These are phyloP conservation scores for Trachelus iudaicus DNA, from an alignment of 2,888 invertebrate genomes.

Conservation along the genomic window DNA sequence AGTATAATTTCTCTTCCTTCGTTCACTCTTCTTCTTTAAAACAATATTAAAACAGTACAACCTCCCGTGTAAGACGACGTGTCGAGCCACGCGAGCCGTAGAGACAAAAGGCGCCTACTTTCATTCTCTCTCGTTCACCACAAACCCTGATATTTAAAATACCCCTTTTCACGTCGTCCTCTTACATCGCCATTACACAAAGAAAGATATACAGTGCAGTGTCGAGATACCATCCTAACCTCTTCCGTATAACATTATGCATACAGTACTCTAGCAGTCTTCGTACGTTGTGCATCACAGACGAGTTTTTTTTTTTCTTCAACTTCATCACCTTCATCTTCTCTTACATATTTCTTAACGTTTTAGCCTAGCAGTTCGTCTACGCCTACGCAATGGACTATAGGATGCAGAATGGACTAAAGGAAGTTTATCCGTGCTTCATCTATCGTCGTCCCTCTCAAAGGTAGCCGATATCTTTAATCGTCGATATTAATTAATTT, in stretches of 20 bases:
- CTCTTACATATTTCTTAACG: not conserved
- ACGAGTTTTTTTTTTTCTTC: not conserved
- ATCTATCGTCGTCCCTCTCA: not conserved
- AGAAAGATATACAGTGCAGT: not conserved
- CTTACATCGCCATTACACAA: not conserved
- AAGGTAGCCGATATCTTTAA: not conserved
- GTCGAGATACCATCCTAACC: conserved; percentile 3
- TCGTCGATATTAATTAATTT: not conserved
- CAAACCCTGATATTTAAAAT: not conserved
- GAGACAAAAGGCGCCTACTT: not conserved
- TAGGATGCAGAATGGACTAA: not conserved
- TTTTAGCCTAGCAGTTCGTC: not conserved
- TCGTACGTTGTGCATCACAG: conserved; percentile 6
- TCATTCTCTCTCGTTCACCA: not conserved
- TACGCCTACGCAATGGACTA: not conserved
- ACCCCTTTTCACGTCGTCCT: not conserved
- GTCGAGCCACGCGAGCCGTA: not conserved
- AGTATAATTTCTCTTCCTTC: not conserved
- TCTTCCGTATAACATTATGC: conserved; percentile 4
- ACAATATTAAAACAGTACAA: not conserved
- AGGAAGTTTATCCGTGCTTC: not conserved
- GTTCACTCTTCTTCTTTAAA: not conserved
- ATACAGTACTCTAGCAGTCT: conserved; percentile 5
- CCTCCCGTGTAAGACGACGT: not conserved
- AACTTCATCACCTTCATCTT: not conserved